phyloP scores from a whole-genome alignment of 2,113 vertebrate species.

The Aleadryas rufinucha region DNA sequence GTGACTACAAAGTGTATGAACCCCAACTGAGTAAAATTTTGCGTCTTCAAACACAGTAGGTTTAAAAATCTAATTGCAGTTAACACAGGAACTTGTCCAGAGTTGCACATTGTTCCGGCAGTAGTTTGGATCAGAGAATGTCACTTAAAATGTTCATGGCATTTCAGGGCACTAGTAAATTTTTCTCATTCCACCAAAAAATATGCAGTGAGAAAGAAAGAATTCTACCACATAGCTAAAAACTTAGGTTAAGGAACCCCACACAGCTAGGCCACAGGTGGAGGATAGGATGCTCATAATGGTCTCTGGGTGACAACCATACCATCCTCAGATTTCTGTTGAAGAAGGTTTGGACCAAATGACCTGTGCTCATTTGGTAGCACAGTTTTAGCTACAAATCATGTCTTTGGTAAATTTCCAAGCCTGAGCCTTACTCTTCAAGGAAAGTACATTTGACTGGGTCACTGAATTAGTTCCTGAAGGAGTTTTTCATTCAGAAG shows the following conservation, averaged over 20 bases:
- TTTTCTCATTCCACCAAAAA: background rate
- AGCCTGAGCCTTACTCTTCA: background rate
- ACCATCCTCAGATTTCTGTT: accelerated
- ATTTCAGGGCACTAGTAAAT: background rate
- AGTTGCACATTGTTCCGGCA: background rate
- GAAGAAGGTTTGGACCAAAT: background rate
- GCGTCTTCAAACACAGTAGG: background rate
- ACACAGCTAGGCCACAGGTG: background rate
- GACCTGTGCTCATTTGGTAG: background rate
- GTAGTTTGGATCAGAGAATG: background rate
- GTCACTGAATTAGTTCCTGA: background rate
- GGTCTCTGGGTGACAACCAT: background rate
- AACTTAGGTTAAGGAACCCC: background rate
- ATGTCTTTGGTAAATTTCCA: background rate
- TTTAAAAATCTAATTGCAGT: background rate
- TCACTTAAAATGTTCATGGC: background rate
- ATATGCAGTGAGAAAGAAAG: background rate
- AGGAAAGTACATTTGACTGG: background rate
- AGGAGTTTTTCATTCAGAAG: background rate
- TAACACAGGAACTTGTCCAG: background rate
- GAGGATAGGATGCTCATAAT: background rate
- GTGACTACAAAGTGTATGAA: background rate
- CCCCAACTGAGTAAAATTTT: background rate
- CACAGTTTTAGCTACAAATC: background rate
- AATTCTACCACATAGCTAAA: background rate